Base-by-base conservation (phyloP, 2,797 vertebrate species). In the Capromys pilorides region DNA sequence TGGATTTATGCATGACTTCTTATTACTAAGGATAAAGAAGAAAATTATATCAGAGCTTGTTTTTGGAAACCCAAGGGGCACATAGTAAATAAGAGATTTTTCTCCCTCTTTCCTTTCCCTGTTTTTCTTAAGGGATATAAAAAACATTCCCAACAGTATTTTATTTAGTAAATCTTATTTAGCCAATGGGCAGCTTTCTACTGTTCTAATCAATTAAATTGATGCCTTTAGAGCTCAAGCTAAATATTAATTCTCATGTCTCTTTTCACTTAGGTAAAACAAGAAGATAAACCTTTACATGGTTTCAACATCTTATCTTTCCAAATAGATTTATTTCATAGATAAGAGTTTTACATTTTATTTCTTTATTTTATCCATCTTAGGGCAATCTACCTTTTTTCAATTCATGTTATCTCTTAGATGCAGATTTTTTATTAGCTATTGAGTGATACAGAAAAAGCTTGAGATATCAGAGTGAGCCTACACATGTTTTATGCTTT, bases 131-230 rank as follows among this genome's bases (percentile, higher is more conserved):
- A 87, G 36, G 59, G 57, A 57, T 36, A 71, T 75, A 69, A 80
- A 92, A 86, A 22, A 10, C 10, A 59, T 94, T 96, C 28, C 54
- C n/a, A 54, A 14, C 16, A 51, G 75, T 88, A 36, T 64, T 64
- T 94, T 92, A n/a, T 90, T 83, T 51, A 88, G 86, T n/a, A 94
- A 92, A 93, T 87, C 82, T 86, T 87, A 85, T 57, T 91, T 95
- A 90, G 41, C 39, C 61, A 84, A 79, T 85, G 51, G 36, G 22
- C 19, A 64, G 45, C 64, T 93, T 88, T 81, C n/a, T 59, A 82
- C 57, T 71, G 21, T 87, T 80, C 45, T 89, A 93, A 93, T 94
- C 93, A 78, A 84, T 89, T 94, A 89, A 92, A 45, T 79, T 0
- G 57, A 91, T 94, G 83, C 11, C 64, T 86, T 92, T 81, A 91